Base-by-base conservation (phyloP, 2,888 invertebrate species). In the Amiota mariae region DNA sequence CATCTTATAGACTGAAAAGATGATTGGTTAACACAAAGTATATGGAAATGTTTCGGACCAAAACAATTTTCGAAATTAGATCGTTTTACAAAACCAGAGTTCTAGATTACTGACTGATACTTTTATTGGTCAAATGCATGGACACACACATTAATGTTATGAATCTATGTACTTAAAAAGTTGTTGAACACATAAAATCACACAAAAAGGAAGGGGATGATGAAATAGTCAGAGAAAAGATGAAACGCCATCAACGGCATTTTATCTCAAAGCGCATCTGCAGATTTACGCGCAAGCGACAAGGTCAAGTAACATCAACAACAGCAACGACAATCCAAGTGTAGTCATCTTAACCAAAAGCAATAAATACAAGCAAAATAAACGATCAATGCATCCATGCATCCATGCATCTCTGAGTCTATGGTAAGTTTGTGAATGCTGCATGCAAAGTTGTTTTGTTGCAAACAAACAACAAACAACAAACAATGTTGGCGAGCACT, bases 201-300 rank as follows among this genome's bases (percentile, higher is more conserved):
- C 36, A 6, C 36, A 36, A 6, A 6, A 36, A 36, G 36, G 36
- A 36, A 6, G 36, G 6, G 8, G 36, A 36, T 36, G 36, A 36
- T 36, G 24, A 24, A 36, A 6, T 36, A 36, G 36, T 36, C 36
- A 36, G 6, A 2, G 36, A 36, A 36, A 6, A 36, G 36, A 36
- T 36, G 36, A 36, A 36, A 36, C 75, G 80, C 80, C 80, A 76
- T 80, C 80, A 82, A 80, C 81, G 82, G 80, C 84, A 81, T 84
- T 84, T 83, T 82, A 84, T 83, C 83, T 80, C 74, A 76, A 83
- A 84, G 83, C 82, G 74, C 84, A 83, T 83, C 83, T 75, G 73
- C 78, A 84, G 83, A 83, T 83, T 83, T 83, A 83, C 83, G 83
- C 82, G 77, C 82, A 75, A 82, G 36, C 36, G 83, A 83, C 83